Percentiles rank a stretch among this genome's conserved stretches.
Conservation (phyloP, 1,140 invertebrate genomes). For the Drosophila pectinifera region DNA sequence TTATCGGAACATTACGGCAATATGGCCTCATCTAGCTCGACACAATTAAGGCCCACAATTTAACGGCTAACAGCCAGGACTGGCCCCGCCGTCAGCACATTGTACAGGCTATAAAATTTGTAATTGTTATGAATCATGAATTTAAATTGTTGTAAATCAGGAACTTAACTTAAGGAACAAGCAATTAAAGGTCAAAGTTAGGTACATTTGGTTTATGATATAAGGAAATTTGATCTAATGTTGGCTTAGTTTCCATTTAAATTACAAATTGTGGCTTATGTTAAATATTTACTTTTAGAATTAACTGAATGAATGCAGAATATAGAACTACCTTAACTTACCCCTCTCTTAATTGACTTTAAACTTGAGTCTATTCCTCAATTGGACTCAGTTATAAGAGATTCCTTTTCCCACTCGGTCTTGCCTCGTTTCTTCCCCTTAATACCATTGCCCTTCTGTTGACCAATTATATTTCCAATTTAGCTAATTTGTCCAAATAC, state of each 20-base stretch:
- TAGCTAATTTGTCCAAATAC: slow-evolving; percentile 18
- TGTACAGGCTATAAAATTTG: slow-evolving; percentile 26
- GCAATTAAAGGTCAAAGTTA: not conserved
- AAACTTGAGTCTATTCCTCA: not conserved
- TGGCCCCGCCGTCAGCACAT: not conserved
- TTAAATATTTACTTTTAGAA: no score
- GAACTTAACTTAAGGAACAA: not conserved
- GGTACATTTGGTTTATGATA: no score
- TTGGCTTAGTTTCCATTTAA: not conserved
- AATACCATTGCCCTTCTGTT: not conserved
- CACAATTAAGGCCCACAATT: slow-evolving; percentile 33
- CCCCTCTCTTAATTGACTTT: no score
- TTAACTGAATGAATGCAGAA: no score
- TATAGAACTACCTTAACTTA: no score
- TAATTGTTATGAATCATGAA: slow-evolving; percentile 21
- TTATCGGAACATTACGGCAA: slow-evolving; percentile 44
- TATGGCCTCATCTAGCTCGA: slow-evolving; percentile 24
- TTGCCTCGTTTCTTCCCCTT: no score
- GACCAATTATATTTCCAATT: slow-evolving; percentile 16
- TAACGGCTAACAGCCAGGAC: slow-evolving; percentile 11
- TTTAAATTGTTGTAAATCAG: slow-evolving; percentile 13
- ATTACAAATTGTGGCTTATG: not conserved
- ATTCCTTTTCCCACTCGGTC: not conserved
- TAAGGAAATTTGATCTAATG: not conserved
- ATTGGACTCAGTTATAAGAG: not conserved